These are phyloP conservation scores for Atherinomorus stipes DNA, from an alignment of 2,113 vertebrate species.

Conservation along the genomic window DNA sequence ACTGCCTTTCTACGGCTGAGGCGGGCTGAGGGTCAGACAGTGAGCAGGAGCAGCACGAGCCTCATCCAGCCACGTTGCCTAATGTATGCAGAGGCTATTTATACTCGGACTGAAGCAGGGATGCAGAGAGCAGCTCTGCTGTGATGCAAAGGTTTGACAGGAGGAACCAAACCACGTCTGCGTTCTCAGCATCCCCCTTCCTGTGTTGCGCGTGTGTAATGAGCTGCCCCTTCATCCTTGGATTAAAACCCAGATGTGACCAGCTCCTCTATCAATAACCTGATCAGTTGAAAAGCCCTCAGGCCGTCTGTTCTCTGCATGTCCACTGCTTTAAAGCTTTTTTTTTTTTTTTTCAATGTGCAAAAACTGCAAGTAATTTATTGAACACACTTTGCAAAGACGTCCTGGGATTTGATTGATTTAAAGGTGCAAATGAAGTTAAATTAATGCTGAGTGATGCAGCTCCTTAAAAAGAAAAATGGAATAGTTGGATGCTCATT, in stretches of 20 bases:
- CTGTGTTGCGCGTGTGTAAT: constrained; percentile 43
- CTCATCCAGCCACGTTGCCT: constrained; percentile 11
- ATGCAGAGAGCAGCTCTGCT: constrained; percentile 2
- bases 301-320: background rate
- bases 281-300: constrained; percentile 43
- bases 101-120: constrained; percentile 25
- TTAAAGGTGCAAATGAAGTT: background rate
- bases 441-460: background rate
- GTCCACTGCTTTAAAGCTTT: constrained; percentile 1
- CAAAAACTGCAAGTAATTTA: background rate
- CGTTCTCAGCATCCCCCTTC: background rate
- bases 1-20: constrained; percentile 31
- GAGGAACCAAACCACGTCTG: constrained; percentile 18
- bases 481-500: no score
- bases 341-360: background rate
- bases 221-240: constrained; percentile 40
- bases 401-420: background rate
- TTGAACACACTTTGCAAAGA: background rate
- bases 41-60: constrained; percentile 16
- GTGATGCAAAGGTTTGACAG: constrained; percentile 18
- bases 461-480: background rate
- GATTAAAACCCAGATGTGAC: constrained; percentile 69
- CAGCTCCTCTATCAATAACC: constrained; percentile 54
- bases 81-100: constrained; percentile 30
- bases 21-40: constrained; percentile 30